A percentile compares a stretch with the other conserved stretches of the same genome.
Conservation (phyloP, 2,113 vertebrate species). For the Thomomys bottae region DNA sequence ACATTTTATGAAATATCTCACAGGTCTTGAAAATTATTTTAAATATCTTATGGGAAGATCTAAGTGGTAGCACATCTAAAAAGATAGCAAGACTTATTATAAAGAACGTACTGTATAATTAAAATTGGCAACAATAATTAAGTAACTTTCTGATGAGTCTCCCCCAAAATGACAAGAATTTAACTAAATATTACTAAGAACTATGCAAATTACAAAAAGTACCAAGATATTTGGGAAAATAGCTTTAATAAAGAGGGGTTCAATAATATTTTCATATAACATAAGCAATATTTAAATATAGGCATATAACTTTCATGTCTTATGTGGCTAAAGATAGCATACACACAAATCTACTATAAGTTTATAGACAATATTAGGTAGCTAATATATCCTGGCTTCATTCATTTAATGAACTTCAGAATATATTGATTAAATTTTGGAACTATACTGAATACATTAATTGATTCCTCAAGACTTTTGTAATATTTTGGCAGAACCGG, state of each 20-base stretch:
- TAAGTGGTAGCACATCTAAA: neutral
- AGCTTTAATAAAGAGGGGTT: neutral
- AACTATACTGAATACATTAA: neutral
- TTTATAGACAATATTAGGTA: neutral
- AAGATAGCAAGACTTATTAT: neutral
- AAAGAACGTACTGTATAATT: neutral
- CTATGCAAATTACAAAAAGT: neutral
- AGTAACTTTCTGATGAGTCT: neutral
- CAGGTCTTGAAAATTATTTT: neutral
- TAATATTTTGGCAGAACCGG: neutral
- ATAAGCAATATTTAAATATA: too few relatives aligned
- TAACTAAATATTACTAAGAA: constrained; percentile 20
- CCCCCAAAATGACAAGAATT: neutral
- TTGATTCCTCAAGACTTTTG: neutral
- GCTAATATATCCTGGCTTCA: neutral
- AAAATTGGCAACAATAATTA: neutral
- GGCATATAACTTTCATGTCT: neutral
- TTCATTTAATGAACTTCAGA: neutral
- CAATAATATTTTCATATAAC: neutral
- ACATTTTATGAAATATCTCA: neutral
- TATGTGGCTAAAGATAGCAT: neutral
- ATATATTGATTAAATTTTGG: constrained; percentile 16
- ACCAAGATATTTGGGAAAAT: neutral
- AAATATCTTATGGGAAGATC: neutral
- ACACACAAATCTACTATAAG: neutral